These are phyloP conservation scores for Eulacestoma nigropectus DNA, from an alignment of 2,113 vertebrate genomes.

Conservation along the genomic window DNA sequence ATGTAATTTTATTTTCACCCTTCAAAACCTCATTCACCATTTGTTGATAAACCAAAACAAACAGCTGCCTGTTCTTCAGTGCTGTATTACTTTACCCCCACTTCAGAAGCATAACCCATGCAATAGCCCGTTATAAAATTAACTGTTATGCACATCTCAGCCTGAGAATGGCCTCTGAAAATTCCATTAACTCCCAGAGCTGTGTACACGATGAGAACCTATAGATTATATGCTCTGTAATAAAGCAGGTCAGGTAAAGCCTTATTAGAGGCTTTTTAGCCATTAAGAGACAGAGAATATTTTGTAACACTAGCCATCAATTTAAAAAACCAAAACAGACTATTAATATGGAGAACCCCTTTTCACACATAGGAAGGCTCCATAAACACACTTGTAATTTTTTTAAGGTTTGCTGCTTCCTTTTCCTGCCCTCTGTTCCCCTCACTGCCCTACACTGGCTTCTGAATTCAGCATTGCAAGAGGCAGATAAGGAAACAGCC, in stretches of 20 bases:
- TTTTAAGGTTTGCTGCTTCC: background rate
- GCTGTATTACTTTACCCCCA: background rate
- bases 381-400: background rate
- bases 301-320: background rate
- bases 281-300: background rate
- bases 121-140: background rate
- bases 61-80: background rate
- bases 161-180: background rate
- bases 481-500: background rate
- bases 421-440: background rate
- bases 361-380: background rate
- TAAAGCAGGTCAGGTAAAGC: background rate
- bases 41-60: background rate
- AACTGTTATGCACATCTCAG: background rate
- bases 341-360: background rate
- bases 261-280: background rate
- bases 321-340: background rate
- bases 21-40: background rate
- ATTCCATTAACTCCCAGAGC: background rate
- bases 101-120: background rate
- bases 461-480: background rate
- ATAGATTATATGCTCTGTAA: background rate
- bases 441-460: background rate
- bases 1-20: background rate
- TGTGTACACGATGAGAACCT: background rate